A percentile compares a stretch with the other conserved stretches of the same genome.
These are phyloP conservation scores for Epirrhoe alternata DNA, from an alignment of 2,888 invertebrate genomes.

Conservation along the genomic window DNA sequence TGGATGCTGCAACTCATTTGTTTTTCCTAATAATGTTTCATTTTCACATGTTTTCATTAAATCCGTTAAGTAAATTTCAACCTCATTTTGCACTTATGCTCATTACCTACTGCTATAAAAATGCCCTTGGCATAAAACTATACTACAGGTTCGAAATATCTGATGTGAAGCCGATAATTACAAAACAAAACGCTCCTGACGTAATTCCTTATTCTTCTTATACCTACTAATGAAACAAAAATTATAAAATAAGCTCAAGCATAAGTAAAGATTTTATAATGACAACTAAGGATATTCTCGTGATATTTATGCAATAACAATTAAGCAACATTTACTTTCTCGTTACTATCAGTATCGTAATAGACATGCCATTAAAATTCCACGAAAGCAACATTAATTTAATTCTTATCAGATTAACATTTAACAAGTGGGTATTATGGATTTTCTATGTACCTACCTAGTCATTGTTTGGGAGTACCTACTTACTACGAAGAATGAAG, in stretches of 20 bases:
- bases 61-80: slow-evolving; percentile 13
- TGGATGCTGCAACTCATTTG: slow-evolving; percentile 14
- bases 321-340: slow-evolving; percentile 29
- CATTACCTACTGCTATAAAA: slow-evolving; percentile 16
- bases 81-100: slow-evolving; percentile 15
- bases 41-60: slow-evolving; percentile 2
- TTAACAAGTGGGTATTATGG: slow-evolving; percentile 9
- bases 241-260: neutral
- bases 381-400: slow-evolving; percentile 22
- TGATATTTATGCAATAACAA: slow-evolving; percentile 18
- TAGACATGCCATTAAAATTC: slow-evolving; percentile 35
- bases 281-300: slow-evolving; percentile 16
- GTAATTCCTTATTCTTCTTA: slow-evolving; percentile 7
- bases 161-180: slow-evolving; percentile 28
- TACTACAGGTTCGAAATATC: slow-evolving; percentile 2
- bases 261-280: neutral
- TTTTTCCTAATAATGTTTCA: slow-evolving; percentile 4
- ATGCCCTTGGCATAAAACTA: slow-evolving; percentile 30
- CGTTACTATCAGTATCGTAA: slow-evolving; percentile 24
- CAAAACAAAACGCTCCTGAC: slow-evolving; percentile 6
- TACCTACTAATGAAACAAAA: neutral
- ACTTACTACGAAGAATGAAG: slow-evolving; percentile 13
- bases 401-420: slow-evolving; percentile 28
- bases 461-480: slow-evolving; percentile 12
- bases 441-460: slow-evolving; percentile 23